Evolutionary conservation across 2,797 vertebrate species (phyloP).

Genomic region (Sarcoramphus papa): DNA sequence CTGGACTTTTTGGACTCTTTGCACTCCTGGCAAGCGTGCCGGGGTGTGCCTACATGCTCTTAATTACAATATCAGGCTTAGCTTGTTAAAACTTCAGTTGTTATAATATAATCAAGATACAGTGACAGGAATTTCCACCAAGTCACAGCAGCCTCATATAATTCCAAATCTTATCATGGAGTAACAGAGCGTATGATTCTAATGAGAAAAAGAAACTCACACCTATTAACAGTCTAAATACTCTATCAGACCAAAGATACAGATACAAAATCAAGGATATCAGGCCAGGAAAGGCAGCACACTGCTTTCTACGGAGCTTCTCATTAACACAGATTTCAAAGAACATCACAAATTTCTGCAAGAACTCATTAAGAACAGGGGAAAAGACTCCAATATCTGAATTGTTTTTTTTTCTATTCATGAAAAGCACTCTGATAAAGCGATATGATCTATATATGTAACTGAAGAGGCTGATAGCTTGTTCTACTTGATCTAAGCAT

Average conservation of each 20-base stretch:
- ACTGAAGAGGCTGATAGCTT: not conserved
- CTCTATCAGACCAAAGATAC: not conserved
- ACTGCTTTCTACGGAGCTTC: not conserved
- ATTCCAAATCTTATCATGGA: not conserved
- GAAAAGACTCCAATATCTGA: not conserved
- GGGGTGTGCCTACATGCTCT: not conserved
- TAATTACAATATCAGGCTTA: slow-evolving; percentile 24
- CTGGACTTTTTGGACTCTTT: not conserved
- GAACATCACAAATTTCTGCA: not conserved
- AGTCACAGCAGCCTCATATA: not conserved
- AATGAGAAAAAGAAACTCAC: not conserved
- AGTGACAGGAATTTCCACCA: not conserved
- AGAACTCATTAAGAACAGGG: not conserved
- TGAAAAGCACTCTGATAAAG: not conserved
- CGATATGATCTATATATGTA: not conserved
- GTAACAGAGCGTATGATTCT: not conserved
- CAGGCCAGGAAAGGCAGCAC: not conserved
- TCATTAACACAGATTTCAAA: not conserved
- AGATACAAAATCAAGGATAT: not conserved
- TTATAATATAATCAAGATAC: not conserved
- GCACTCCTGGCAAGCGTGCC: not conserved
- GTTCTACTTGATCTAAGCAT: not conserved
- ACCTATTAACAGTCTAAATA: not conserved
- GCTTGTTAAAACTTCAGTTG: slow-evolving; percentile 19
- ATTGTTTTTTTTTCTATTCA: not conserved